Evolutionary conservation across 2,888 invertebrate genomes (phyloP).

Genomic region (Lepidocyrtoides sp.): DNA sequence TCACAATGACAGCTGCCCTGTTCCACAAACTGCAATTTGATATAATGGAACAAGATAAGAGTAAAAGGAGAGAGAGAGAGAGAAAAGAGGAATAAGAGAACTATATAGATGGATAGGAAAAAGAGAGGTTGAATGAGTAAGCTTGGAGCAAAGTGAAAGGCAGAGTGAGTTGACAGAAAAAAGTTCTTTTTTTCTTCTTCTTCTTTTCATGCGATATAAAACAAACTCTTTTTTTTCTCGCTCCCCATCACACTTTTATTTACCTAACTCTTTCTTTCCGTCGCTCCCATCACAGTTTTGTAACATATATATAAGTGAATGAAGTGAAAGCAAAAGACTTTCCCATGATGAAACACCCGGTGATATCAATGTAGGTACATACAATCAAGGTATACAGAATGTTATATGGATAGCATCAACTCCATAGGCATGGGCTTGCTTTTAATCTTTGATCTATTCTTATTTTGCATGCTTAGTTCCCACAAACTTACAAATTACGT

Average conservation of each 20-base stretch:
- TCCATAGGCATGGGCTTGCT: not conserved
- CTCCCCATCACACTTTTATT: not conserved
- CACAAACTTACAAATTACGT: no score
- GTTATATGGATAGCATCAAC: not conserved
- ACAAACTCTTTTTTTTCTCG: constrained; percentile 52
- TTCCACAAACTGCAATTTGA: constrained; percentile 75
- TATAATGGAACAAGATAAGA: constrained; percentile 76
- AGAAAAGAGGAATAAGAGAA: constrained; percentile 31
- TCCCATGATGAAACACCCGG: constrained; percentile 17
- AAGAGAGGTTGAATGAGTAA: constrained; percentile 63
- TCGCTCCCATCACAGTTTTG: not conserved
- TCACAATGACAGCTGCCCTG: constrained; percentile 74
- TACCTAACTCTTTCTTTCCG: not conserved
- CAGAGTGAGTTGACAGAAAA: constrained; percentile 66
- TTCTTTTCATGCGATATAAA: constrained; percentile 58
- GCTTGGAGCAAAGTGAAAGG: constrained; percentile 65
- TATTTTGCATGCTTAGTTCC: not conserved
- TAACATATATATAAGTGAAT: constrained; percentile 13
- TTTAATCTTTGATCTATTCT: constrained; percentile 64
- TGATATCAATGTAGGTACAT: constrained; percentile 39
- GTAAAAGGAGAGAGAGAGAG: constrained; percentile 30
- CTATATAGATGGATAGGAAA: constrained; percentile 14
- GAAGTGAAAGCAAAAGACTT: constrained; percentile 22
- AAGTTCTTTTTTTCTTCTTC: constrained; percentile 51
- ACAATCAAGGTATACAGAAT: constrained; percentile 11